These are phyloP conservation scores for Microplitis deprimator DNA, from an alignment of 2,888 invertebrate species.

Conservation along the genomic window DNA sequence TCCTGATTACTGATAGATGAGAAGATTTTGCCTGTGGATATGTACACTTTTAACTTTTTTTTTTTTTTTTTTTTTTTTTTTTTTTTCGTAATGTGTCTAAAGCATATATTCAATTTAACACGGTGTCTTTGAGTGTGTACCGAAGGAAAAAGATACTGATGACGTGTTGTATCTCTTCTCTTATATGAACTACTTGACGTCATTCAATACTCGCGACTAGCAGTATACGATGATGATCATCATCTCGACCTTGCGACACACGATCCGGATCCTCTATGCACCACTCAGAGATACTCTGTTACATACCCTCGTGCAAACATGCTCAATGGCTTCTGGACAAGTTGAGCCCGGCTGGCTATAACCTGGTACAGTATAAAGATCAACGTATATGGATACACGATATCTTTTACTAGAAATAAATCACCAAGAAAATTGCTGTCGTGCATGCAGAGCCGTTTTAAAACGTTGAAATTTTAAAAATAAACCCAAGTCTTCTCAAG, in stretches of 20 bases:
- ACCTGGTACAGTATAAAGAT: not conserved
- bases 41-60: too few species aligned
- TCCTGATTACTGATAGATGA: slow-evolving; percentile 51
- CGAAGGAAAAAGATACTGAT: not conserved
- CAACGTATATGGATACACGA: not conserved
- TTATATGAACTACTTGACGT: not conserved
- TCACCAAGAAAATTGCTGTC: slow-evolving; percentile 16
- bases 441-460: too few species aligned
- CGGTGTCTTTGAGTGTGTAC: not conserved
- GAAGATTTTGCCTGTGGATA: slow-evolving; percentile 6
- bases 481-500: too few species aligned
- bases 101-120: not conserved
- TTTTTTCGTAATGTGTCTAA: not conserved
- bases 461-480: too few species aligned
- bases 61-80: slow-evolving; percentile 3
- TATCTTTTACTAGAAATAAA: slow-evolving; percentile 8
- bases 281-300: slow-evolving; percentile 5
- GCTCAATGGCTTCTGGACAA: slow-evolving; percentile 24
- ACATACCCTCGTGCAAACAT: slow-evolving; percentile 11
- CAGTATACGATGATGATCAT: slow-evolving; percentile 15
- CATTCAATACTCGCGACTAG: slow-evolving; percentile 11
- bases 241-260: slow-evolving; percentile 31
- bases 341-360: not conserved
- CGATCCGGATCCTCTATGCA: slow-evolving; percentile 29
- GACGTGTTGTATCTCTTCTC: slow-evolving; percentile 5